Percentiles rank a stretch among this genome's conserved stretches.
Evolutionary conservation across 2,888 invertebrate species (phyloP).

Genomic region (Pteria penguin): DNA sequence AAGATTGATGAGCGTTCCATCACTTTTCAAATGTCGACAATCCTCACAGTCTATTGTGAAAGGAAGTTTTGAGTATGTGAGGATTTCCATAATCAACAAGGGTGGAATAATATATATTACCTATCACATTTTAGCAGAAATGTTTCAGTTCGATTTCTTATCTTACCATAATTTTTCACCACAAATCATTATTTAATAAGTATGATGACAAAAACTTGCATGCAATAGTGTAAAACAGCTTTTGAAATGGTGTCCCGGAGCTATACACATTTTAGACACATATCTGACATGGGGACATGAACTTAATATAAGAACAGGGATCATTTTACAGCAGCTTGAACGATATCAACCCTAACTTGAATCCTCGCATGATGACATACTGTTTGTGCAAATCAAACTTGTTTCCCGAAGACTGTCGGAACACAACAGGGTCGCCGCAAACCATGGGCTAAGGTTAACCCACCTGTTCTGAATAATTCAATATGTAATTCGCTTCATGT

Average conservation of each 20-base stretch:
- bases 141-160: too few species aligned
- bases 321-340: conserved; percentile 13
- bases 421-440: neutral
- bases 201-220: too few species aligned
- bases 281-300: conserved; percentile 13
- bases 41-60: too few species aligned
- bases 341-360: neutral
- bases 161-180: too few species aligned
- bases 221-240: too few species aligned
- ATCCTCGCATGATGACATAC: neutral
- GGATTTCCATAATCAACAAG: too few species aligned
- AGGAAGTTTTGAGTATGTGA: too few species aligned
- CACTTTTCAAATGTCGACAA: too few species aligned
- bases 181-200: too few species aligned
- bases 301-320: conserved; percentile 9
- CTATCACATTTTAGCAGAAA: too few species aligned
- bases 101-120: too few species aligned
- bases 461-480: neutral
- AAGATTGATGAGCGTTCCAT: too few species aligned
- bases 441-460: conserved; percentile 12
- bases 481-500: neutral
- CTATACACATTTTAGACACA: conserved; percentile 16
- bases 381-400: neutral
- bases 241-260: conserved; percentile 9
- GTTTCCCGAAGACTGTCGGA: neutral